phyloP scores from a whole-genome alignment of 1,140 invertebrate species.

The Orius insidiosus region DNA sequence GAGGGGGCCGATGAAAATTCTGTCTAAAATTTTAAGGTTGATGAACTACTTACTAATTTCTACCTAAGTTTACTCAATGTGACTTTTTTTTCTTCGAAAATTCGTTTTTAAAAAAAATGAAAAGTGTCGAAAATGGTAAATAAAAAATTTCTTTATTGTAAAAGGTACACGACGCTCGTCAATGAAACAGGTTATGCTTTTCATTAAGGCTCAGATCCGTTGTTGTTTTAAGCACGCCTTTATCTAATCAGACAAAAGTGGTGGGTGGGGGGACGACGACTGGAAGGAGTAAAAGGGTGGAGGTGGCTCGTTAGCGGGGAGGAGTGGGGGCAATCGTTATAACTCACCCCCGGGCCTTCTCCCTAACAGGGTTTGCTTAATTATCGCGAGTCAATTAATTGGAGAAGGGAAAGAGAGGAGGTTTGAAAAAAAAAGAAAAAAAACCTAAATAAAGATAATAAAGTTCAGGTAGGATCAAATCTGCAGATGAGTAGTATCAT shows the following conservation, averaged over 20 bases:
- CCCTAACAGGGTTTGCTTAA: constrained; percentile 23
- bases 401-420: constrained; percentile 11
- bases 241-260: constrained; percentile 29
- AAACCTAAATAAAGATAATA: too few species aligned
- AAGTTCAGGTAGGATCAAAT: too few species aligned
- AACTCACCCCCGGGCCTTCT: constrained; percentile 22
- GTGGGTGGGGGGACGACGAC: constrained; percentile 10
- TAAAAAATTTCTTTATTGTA: constrained; percentile 2
- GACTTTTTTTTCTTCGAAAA: too few species aligned
- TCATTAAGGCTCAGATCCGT: constrained; percentile 26
- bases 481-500: too few species aligned
- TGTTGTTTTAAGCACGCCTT: constrained; percentile 29
- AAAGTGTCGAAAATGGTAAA: too few species aligned
- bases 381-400: constrained; percentile 28
- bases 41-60: too few species aligned
- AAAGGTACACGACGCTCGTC: constrained; percentile 1
- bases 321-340: constrained; percentile 22
- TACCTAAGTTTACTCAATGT: too few species aligned
- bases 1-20: too few species aligned
- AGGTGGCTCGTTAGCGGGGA: constrained; percentile 1
- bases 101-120: too few species aligned
- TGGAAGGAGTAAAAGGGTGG: neutral
- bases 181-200: constrained; percentile 20
- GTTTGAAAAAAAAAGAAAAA: too few species aligned
- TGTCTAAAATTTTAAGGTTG: too few species aligned